These are phyloP conservation scores for Pristionchus maxplancki DNA, from an alignment of 2,888 invertebrate genomes.

Conservation along the genomic window DNA sequence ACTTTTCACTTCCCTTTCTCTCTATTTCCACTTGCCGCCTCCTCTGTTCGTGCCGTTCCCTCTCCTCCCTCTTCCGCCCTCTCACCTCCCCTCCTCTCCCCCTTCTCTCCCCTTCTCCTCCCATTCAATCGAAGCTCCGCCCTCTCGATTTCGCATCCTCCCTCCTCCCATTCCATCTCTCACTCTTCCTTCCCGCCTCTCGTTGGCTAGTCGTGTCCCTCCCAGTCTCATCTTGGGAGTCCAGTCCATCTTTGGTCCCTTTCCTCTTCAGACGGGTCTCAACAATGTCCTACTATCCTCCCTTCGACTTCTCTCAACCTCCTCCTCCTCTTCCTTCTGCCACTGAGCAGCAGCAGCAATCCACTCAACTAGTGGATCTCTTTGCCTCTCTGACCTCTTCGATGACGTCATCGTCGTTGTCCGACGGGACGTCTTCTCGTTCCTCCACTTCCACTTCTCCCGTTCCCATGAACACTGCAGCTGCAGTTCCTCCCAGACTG, in stretches of 20 bases:
- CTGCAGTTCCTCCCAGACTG: not conserved
- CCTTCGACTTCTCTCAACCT: not conserved
- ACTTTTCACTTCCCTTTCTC: not conserved
- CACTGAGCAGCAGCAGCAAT: not conserved
- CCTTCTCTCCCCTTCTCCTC: not conserved
- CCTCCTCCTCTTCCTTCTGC: not conserved
- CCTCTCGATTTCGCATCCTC: slow-evolving; percentile 1
- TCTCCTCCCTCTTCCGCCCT: not conserved
- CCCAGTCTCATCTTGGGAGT: not conserved
- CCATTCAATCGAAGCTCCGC: not conserved
- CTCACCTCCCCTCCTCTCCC: not conserved
- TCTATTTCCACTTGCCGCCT: not conserved
- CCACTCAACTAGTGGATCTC: not conserved
- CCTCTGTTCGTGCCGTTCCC: not conserved
- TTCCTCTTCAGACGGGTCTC: not conserved
- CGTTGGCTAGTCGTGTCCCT: not conserved
- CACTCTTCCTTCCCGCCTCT: slow-evolving; percentile 21
- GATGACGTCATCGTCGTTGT: slow-evolving; percentile 11
- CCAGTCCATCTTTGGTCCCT: not conserved
- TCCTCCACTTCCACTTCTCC: slow-evolving; percentile 22
- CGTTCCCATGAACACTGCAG: not conserved
- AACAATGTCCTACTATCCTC: not conserved
- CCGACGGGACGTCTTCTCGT: not conserved
- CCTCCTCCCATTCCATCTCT: not conserved
- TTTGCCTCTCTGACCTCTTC: not conserved